Conservation (phyloP, 1,140 invertebrate species). For the Oreohelix idahoensis region DNA sequence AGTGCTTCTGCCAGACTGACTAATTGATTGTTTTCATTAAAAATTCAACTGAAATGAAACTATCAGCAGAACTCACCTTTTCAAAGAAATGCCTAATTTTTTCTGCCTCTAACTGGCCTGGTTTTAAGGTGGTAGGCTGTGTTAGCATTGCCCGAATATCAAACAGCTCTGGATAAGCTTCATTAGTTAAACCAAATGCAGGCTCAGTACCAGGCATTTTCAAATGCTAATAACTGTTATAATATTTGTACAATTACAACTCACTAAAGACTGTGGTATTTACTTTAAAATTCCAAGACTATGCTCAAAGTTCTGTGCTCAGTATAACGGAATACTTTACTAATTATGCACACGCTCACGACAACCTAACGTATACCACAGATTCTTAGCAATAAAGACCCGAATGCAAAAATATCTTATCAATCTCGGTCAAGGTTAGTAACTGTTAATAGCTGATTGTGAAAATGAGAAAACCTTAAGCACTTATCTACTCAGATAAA, state of each 20-base stretch:
- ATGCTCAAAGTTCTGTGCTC: too few species aligned
- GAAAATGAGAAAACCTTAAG: background rate
- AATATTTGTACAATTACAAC: too few species aligned
- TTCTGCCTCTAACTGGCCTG: conserved; percentile 57
- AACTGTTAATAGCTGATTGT: background rate
- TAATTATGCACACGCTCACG: too few species aligned
- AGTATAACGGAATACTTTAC: too few species aligned
- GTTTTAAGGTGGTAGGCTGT: conserved; percentile 55
- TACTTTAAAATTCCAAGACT: too few species aligned
- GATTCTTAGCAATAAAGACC: too few species aligned
- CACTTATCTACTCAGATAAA: background rate
- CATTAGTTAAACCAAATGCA: conserved; percentile 29
- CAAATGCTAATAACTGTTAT: too few species aligned
- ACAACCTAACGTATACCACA: too few species aligned
- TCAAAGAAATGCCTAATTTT: conserved; percentile 65
- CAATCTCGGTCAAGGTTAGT: background rate
- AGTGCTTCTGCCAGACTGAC: too few species aligned
- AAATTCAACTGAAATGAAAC: too few species aligned
- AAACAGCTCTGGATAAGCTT: conserved; percentile 52
- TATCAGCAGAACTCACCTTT: conserved; percentile 52
- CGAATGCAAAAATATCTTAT: background rate
- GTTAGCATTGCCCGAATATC: conserved; percentile 55
- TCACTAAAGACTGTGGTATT: too few species aligned
- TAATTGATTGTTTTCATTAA: too few species aligned
- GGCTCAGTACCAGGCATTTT: background rate